Percentiles rank a stretch among this genome's conserved stretches.
Evolutionary conservation across 37 sponge, comb jelly and placozoan species (phyloP).

Genomic region (Beroe ovata): DNA sequence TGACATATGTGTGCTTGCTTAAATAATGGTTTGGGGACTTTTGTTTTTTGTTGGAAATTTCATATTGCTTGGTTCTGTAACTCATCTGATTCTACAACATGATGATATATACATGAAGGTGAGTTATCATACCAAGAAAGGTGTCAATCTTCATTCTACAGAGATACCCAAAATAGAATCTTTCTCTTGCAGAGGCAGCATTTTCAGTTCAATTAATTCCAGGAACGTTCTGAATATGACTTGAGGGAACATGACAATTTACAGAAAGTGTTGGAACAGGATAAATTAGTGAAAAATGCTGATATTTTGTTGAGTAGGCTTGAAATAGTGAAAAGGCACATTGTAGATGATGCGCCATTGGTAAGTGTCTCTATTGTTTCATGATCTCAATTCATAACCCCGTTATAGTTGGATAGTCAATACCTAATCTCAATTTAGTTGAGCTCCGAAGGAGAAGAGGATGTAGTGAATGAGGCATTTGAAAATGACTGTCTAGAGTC

Average conservation of each 20-base stretch:
- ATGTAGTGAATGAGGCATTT: not conserved
- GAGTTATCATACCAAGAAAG: too few species aligned
- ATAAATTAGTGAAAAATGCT: slow-evolving; percentile 37
- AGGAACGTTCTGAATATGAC: slow-evolving; percentile 38
- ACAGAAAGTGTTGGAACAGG: slow-evolving; percentile 52
- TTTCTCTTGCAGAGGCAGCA: not conserved
- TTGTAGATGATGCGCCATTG: slow-evolving; percentile 30
- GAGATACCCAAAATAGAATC: not conserved
- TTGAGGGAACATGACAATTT: slow-evolving; percentile 23
- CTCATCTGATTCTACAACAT: slow-evolving; percentile 35
- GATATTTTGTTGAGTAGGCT: not conserved
- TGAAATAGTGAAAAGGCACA: slow-evolving; percentile 38
- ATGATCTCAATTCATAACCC: too few species aligned
- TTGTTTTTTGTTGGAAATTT: not conserved
- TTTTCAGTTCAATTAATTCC: not conserved
- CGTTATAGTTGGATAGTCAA: too few species aligned
- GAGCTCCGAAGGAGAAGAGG: not conserved
- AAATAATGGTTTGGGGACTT: not conserved
- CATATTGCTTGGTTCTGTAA: not conserved
- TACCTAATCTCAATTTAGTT: slow-evolving; percentile 2
- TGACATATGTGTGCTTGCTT: too few species aligned
- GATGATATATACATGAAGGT: slow-evolving; percentile 18
- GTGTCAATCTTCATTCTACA: too few species aligned
- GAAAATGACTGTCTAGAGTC: slow-evolving; percentile 66
- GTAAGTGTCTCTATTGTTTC: slow-evolving; percentile 20